These are phyloP conservation scores for Drosophila varians DNA, from an alignment of 1,140 invertebrate species.

Conservation along the genomic window DNA sequence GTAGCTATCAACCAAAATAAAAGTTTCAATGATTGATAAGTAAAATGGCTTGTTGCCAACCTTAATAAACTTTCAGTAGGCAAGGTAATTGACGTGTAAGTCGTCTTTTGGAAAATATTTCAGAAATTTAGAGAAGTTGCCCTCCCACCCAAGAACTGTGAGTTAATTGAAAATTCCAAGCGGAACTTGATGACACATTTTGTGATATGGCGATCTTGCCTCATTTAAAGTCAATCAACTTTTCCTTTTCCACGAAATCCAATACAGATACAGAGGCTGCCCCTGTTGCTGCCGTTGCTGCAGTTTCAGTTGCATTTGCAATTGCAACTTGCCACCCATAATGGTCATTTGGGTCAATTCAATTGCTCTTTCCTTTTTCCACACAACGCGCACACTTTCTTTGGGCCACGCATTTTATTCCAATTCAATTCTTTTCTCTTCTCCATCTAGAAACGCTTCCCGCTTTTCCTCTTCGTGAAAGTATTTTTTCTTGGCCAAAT, in stretches of 20 bases:
- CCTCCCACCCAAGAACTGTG: background rate
- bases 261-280: slow-evolving; percentile 39
- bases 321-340: slow-evolving; percentile 37
- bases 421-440: slow-evolving; percentile 36
- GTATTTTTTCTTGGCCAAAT: slow-evolving; percentile 46
- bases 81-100: no score
- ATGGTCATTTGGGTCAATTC: slow-evolving; percentile 80
- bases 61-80: background rate
- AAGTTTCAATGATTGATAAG: slow-evolving; percentile 23
- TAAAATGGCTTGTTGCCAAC: slow-evolving; percentile 6
- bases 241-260: slow-evolving; percentile 73
- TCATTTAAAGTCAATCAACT: slow-evolving; percentile 78
- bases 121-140: no score
- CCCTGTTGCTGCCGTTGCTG: slow-evolving; percentile 3
- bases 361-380: slow-evolving; percentile 50
- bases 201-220: slow-evolving; percentile 2
- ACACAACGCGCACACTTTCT: slow-evolving; percentile 68
- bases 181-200: slow-evolving; percentile 69
- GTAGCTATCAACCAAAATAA: slow-evolving; percentile 23
- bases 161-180: slow-evolving; percentile 24
- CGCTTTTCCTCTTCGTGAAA: slow-evolving; percentile 55
- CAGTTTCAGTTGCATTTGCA: slow-evolving; percentile 12
- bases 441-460: slow-evolving; percentile 33
- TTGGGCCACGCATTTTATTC: slow-evolving; percentile 48
- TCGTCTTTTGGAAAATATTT: no score